These are phyloP conservation scores for Calyptommatus sinebrachiatus DNA, from an alignment of 2,113 vertebrate genomes.

Conservation along the genomic window DNA sequence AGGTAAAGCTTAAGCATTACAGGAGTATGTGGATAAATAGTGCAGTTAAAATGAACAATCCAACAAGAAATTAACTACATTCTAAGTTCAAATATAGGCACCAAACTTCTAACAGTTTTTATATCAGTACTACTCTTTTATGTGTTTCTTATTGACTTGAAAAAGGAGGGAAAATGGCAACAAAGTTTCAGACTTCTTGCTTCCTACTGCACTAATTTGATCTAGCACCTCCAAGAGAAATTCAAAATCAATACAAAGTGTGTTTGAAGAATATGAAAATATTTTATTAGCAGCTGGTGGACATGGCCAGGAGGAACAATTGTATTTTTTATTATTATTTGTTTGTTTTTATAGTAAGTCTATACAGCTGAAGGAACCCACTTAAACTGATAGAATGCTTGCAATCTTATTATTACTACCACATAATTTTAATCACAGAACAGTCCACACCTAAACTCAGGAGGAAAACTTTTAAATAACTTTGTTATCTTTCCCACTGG, in stretches of 20 bases:
- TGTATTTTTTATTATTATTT: neutral
- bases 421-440: neutral
- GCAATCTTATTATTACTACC: neutral
- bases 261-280: conserved; percentile 27
- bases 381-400: neutral
- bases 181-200: neutral
- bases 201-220: neutral
- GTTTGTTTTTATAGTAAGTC: conserved; percentile 35
- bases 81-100: no score
- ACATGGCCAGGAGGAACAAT: conserved; percentile 7
- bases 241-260: conserved; percentile 36
- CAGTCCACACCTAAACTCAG: neutral
- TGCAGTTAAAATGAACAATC: neutral
- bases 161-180: neutral
- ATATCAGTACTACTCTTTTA: neutral
- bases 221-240: conserved; percentile 10
- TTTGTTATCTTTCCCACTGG: neutral
- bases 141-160: neutral
- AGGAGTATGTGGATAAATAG: no score
- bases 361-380: neutral
- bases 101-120: neutral
- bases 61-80: neutral
- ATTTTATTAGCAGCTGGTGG: conserved; percentile 20
- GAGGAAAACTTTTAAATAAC: neutral
- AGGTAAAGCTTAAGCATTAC: no score